These are phyloP conservation scores for Chlorocebus sabaeus DNA, from an alignment of 2,113 vertebrate genomes.

Conservation along the genomic window DNA sequence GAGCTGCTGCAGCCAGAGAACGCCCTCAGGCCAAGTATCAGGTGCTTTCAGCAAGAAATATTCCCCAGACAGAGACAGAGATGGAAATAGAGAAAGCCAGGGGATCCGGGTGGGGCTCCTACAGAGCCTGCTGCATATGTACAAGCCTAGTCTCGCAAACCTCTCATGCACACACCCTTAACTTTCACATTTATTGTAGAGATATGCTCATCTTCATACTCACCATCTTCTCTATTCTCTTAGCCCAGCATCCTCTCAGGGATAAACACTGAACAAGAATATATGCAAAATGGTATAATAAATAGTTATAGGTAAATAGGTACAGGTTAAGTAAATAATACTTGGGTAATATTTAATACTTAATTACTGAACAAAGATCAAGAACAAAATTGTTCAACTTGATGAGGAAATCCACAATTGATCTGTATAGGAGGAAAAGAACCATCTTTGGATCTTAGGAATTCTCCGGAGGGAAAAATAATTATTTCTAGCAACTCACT, in stretches of 20 bases:
- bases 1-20: neutral
- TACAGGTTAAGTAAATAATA: neutral
- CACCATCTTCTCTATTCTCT: neutral
- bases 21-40: neutral
- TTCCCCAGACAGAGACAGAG: neutral
- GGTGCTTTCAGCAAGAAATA: neutral
- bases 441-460: neutral
- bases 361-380: constrained; percentile 29
- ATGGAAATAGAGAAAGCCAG: neutral
- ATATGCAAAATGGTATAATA: neutral
- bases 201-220: neutral
- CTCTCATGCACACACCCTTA: neutral
- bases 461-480: neutral
- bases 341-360: neutral
- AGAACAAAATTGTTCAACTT: neutral
- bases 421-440: neutral
- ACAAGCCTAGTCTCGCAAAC: neutral
- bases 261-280: neutral
- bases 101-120: neutral
- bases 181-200: neutral
- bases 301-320: neutral
- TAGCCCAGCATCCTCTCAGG: neutral
- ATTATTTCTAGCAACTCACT: neutral
- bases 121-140: neutral
- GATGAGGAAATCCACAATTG: neutral